Evolutionary conservation across 2,797 vertebrate genomes (phyloP).

Genomic region (Fundulus diaphanus): DNA sequence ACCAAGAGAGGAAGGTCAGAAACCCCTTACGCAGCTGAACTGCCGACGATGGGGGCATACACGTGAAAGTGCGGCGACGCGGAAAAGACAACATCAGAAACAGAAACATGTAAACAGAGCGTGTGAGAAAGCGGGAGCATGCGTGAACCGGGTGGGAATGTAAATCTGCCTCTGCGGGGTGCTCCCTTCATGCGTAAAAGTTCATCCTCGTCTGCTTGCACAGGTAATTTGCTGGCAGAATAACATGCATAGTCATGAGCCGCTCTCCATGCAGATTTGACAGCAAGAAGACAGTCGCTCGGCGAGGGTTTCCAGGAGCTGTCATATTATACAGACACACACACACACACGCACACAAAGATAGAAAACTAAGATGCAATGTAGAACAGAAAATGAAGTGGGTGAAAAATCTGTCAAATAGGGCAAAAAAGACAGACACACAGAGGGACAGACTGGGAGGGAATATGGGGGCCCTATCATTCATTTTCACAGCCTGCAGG

Average conservation of each 20-base stretch:
- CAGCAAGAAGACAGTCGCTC: conserved; percentile 58
- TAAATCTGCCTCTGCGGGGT: neutral
- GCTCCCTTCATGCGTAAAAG: conserved; percentile 1
- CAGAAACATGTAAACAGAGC: conserved; percentile 62
- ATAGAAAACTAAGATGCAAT: conserved; percentile 29
- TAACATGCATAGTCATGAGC: conserved; percentile 57
- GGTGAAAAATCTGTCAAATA: conserved; percentile 47
- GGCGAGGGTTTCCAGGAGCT: conserved; percentile 47
- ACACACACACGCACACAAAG: conserved; percentile 1
- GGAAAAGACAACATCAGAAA: conserved; percentile 67
- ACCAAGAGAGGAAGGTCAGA: conserved; percentile 17
- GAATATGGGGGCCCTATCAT: conserved; percentile 50
- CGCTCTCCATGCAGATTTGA: conserved; percentile 45
- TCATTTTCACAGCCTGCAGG: conserved; percentile 70
- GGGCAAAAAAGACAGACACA: conserved; percentile 30
- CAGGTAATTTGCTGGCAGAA: conserved; percentile 59
- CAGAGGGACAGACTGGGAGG: conserved; percentile 48
- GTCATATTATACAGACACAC: conserved; percentile 35
- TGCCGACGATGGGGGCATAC: conserved; percentile 37
- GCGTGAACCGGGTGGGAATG: conserved; percentile 3
- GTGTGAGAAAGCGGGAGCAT: conserved; percentile 27
- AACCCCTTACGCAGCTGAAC: conserved; percentile 61
- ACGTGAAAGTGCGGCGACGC: conserved; percentile 57
- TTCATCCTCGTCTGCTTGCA: conserved; percentile 30
- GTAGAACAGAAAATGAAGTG: conserved; percentile 32